phyloP scores from a whole-genome alignment of 2,888 invertebrate species.

The Tipula vernalis region DNA sequence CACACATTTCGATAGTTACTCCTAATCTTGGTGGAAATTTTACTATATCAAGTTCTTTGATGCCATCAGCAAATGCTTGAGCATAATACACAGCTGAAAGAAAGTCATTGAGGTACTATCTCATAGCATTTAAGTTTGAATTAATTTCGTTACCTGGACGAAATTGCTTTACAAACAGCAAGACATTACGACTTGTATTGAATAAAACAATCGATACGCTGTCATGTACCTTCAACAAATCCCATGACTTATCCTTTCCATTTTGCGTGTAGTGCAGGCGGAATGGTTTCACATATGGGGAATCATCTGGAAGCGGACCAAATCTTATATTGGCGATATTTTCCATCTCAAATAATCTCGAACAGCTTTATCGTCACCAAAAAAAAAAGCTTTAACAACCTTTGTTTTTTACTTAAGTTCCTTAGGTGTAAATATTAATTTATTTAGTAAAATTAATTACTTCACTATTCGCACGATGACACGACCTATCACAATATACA shows the following conservation, averaged over 20 bases:
- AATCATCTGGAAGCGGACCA: conserved; percentile 46
- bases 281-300: conserved; percentile 62
- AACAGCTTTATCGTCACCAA: no score
- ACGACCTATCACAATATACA: no score
- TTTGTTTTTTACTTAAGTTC: background rate
- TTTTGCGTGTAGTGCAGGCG: conserved; percentile 64
- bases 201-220: conserved; percentile 78
- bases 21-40: conserved; percentile 61
- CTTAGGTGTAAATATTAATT: no score
- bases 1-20: conserved; percentile 82
- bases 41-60: conserved; percentile 44
- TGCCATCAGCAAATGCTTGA: conserved; percentile 39
- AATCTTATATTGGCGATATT: conserved; percentile 31
- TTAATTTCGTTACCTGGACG: conserved; percentile 51
- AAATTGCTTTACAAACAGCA: conserved; percentile 86
- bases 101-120: background rate
- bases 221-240: conserved; percentile 70
- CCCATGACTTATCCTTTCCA: conserved; percentile 64
- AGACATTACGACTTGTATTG: conserved; percentile 59
- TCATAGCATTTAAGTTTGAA: background rate
- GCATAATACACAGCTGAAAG: conserved; percentile 61
- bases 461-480: no score
- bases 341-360: conserved; percentile 25
- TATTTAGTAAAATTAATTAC: no score
- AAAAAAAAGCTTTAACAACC: background rate